Evolutionary conservation across 1,140 invertebrate genomes (phyloP).

Genomic region (Calycopis cecrops): DNA sequence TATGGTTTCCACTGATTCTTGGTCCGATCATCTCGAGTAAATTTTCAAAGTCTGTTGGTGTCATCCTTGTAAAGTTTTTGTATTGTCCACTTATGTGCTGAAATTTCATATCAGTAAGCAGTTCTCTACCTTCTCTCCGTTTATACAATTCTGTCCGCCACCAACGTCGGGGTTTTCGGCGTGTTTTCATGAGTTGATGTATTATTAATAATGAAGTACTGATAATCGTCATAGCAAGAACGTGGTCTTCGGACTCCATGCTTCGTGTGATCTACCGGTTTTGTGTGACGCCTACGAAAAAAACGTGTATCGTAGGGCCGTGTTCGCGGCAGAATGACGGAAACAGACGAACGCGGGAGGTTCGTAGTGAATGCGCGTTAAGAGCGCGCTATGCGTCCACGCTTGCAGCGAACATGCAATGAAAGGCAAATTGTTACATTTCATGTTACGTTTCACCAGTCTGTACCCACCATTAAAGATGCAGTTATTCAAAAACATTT

Average conservation of each 20-base stretch:
- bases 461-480: too few relatives aligned
- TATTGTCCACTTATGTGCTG: conserved; percentile 13
- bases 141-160: conserved; percentile 12
- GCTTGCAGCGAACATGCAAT: too few relatives aligned
- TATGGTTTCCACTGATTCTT: too few relatives aligned
- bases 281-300: not conserved
- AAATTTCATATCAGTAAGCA: conserved; percentile 15
- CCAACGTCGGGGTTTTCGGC: conserved; percentile 10
- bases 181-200: conserved; percentile 9
- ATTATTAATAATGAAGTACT: conserved; percentile 13
- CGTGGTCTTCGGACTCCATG: conserved; percentile 10
- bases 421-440: too few relatives aligned
- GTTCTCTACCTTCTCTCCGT: conserved; percentile 12
- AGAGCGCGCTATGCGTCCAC: too few relatives aligned
- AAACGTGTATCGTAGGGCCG: not conserved
- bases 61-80: conserved; percentile 13
- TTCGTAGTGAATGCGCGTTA: too few relatives aligned
- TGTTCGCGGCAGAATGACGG: not conserved
- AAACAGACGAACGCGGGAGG: too few relatives aligned
- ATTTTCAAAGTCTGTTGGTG: conserved; percentile 14
- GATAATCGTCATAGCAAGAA: conserved; percentile 13
- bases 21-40: conserved; percentile 6
- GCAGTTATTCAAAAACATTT: too few relatives aligned
- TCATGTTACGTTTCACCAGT: too few relatives aligned
- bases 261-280: conserved; percentile 1